Base-by-base conservation (phyloP, 2,888 invertebrate species). In the Sicus ferrugineus region DNA sequence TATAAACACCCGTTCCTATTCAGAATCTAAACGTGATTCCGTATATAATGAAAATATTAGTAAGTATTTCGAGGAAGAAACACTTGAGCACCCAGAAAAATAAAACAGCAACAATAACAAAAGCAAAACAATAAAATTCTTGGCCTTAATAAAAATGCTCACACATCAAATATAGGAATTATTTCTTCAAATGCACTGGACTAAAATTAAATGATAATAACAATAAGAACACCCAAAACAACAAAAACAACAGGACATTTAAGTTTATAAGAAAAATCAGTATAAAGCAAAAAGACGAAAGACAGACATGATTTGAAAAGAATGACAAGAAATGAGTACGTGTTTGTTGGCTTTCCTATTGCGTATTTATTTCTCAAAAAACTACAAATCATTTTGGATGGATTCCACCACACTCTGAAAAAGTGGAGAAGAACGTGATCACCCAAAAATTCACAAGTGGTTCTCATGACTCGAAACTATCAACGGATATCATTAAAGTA, bases 391-490 rank as follows among this genome's bases (percentile, higher is more conserved):
- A 66, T 56, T 66, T 54, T 26, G 66, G 31, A 64, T 50, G 48
- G 28, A 62, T 48, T 30, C 23, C 31, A n/a, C 21, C 28, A 48
- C 50, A 64, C 64, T 64, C 64, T 9, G 38, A 30, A 66, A 50
- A 46, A 58, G 48, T 31, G 50, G 21, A 23, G 34, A 34, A 23
- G 64, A 58, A 68, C 68, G 70, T 71, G 70, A 71, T 71, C 67
- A 64, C 64, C 65, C 64, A 68, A 71, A 65, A 34, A 42, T 30
- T 52, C 23, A 66, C 59, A 62, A 70, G 62, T 67, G 66, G 66
- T 70, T 70, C 70, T 67, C 70, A 70, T 70, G 70, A 66, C 34
- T 46, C 28, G 52, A 59, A 42, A 65, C 7, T 59, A 21, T 26
- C 14, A 14, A 5, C 19, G 19, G 9, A 21, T 21, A 50, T 50